phyloP scores from a whole-genome alignment of 2,113 vertebrate genomes.

The Brachypodius melanocephalos region DNA sequence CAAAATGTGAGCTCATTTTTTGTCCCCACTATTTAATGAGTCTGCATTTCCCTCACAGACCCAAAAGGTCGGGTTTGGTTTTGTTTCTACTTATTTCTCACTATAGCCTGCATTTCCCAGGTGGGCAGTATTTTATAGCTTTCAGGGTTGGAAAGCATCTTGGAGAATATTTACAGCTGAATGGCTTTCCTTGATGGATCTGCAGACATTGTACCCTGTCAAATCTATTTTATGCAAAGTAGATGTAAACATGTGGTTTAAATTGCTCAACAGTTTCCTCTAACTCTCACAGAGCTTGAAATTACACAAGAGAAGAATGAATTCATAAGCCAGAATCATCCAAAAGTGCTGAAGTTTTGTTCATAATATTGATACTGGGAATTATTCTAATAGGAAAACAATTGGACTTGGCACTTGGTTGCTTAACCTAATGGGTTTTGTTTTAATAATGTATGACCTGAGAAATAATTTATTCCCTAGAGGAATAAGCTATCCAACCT shows the following conservation, averaged over 20 bases:
- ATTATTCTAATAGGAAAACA: conserved; percentile 38
- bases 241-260: conserved; percentile 50
- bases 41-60: not conserved
- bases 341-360: conserved; percentile 22
- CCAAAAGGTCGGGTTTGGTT: not conserved
- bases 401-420: conserved; percentile 19
- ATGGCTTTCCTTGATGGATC: not conserved
- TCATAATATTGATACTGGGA: conserved; percentile 28
- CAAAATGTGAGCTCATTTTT: not conserved
- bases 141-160: not conserved
- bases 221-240: conserved; percentile 57
- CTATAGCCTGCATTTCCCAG: not conserved
- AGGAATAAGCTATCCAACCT: not conserved
- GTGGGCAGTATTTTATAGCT: not conserved
- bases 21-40: not conserved
- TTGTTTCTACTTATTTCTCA: not conserved
- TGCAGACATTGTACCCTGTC: conserved; percentile 16
- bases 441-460: conserved; percentile 17
- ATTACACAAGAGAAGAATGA: conserved; percentile 38
- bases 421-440: conserved; percentile 9
- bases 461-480: conserved; percentile 29
- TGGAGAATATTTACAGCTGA: conserved; percentile 25
- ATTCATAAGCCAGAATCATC: conserved; percentile 16
- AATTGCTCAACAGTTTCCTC: conserved; percentile 57
- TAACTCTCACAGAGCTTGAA: not conserved